A percentile compares a stretch with the other conserved stretches of the same genome.
Conservation (phyloP, 1,140 invertebrate genomes). For the Nebria ingens region DNA sequence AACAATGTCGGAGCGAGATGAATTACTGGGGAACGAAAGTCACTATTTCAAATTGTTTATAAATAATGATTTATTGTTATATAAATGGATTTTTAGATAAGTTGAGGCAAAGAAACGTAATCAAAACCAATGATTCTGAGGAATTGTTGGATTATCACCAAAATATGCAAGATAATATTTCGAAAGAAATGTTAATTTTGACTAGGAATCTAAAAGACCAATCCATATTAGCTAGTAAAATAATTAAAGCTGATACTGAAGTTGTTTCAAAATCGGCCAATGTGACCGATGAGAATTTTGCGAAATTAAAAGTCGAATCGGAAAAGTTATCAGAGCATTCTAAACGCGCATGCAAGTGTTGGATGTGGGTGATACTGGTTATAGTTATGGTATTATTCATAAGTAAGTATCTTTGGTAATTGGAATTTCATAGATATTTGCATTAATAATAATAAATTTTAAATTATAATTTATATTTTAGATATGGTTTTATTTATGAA, state of each 20-base stretch:
- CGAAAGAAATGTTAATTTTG: slow-evolving; percentile 84
- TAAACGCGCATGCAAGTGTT: slow-evolving; percentile 80
- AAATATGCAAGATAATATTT: slow-evolving; percentile 81
- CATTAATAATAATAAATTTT: slow-evolving; percentile 14
- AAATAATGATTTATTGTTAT: slow-evolving; percentile 2
- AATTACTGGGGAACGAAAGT: slow-evolving; percentile 22
- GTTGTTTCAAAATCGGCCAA: slow-evolving; percentile 64
- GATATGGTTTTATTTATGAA: slow-evolving; percentile 76
- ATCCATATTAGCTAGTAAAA: slow-evolving; percentile 68
- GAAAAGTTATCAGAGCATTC: slow-evolving; percentile 75
- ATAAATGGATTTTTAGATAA: slow-evolving; percentile 13
- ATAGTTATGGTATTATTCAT: slow-evolving; percentile 79
- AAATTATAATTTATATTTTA: slow-evolving; percentile 29
- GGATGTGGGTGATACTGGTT: slow-evolving; percentile 83
- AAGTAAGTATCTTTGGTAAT: slow-evolving; percentile 58
- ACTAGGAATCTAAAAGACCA: slow-evolving; percentile 83
- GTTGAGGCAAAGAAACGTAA: slow-evolving; percentile 24
- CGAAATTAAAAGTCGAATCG: slow-evolving; percentile 67
- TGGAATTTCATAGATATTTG: too few relatives aligned
- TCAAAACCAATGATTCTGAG: slow-evolving; percentile 58
- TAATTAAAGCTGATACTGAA: slow-evolving; percentile 79
- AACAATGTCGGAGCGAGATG: slow-evolving; percentile 19
- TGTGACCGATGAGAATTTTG: slow-evolving; percentile 67
- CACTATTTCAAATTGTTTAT: slow-evolving; percentile 13
- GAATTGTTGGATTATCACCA: slow-evolving; percentile 74